These are phyloP conservation scores for Aurelia aurita complex sp. Pacific DNA, from an alignment of 30 jellyfish, hydroid and myxozoan genomes.

Conservation along the genomic window DNA sequence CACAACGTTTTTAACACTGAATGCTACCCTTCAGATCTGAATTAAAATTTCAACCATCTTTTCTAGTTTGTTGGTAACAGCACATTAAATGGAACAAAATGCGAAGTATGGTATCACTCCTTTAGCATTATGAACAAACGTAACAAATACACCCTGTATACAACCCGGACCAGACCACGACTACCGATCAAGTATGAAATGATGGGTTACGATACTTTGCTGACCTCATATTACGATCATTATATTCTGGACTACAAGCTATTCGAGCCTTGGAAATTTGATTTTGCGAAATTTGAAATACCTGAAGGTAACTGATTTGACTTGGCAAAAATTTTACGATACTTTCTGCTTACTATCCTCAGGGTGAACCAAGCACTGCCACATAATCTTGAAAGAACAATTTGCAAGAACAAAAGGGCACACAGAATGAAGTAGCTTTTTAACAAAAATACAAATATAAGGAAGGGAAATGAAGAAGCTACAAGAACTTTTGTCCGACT, in stretches of 20 bases:
- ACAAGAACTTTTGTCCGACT: no score
- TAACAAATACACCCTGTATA: conserved; percentile 80
- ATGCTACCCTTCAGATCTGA: no score
- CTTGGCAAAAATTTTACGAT: no score
- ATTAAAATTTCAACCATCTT: neutral
- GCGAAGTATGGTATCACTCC: conserved; percentile 84
- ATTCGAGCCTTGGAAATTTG: conserved; percentile 84
- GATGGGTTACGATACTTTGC: conserved; percentile 96
- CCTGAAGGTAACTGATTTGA: conserved; percentile 69
- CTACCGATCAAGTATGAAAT: conserved; percentile 89
- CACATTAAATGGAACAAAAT: conserved; percentile 73
- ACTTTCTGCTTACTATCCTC: no score
- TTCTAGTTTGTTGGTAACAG: conserved; percentile 83
- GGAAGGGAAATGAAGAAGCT: no score
- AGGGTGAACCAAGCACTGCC: no score
- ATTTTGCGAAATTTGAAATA: conserved; percentile 63
- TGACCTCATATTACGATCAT: conserved; percentile 90
- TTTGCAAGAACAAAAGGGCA: no score
- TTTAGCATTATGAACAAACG: conserved; percentile 80
- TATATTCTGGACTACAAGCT: conserved; percentile 70
- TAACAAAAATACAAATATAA: no score
- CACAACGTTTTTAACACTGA: no score
- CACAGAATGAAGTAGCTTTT: no score
- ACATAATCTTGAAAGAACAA: no score
- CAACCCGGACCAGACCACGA: conserved; percentile 80